Evolutionary conservation across 2,888 invertebrate genomes (phyloP), one percentile per base, ranked within the genome.

Genomic region (Smittia sp.): DNA sequence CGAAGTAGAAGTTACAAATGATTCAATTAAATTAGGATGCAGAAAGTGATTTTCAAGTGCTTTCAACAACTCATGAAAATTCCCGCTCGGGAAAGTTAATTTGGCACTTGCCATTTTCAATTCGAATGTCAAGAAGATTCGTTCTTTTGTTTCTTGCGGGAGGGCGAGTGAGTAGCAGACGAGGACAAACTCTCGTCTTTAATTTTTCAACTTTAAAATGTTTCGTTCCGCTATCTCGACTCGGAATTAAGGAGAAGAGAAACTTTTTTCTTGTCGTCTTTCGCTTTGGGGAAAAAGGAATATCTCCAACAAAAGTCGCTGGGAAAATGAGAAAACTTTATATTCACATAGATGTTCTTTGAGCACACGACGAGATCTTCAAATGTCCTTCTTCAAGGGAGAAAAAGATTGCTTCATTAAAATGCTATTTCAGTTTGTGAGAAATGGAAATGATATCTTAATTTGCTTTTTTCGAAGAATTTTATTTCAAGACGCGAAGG

Each of bases 361-460:
- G 27, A 58, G 58, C 58, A n/a, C 22, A 58, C 7, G 22, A 58
- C 7, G 22, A 58, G 18, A 58, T 9, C 58, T 46, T n/a, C 6
- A 69, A 18, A 54, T 69, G 69, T 69, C 69, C 69, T 54, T 63
- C 22, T 18, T 20, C 22, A 46, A 46, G 39, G 41, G 27, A 24
- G 38, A 67, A 67, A 46, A 69, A 67, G 46, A 69, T 69, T 69
- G 69, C 27, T 69, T 69, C 69, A 69, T 69, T 69, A 69, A 69
- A 69, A 69, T 69, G 69, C 52, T 69, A 69, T 69, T 67, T 69
- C 27, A 9, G 54, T 46, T 54, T 13, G 27, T 24, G 22, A 24
- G 54, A 69, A 69, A 20, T 67, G 67, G 46, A 69, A 69, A 69
- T 69, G 69, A 69, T 69, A 69, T 69, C 69, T 69, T 69, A 69